Percentiles rank a stretch among this genome's conserved stretches.
Conservation (phyloP, 2,113 vertebrate genomes). For the Anser brachyrhynchus region DNA sequence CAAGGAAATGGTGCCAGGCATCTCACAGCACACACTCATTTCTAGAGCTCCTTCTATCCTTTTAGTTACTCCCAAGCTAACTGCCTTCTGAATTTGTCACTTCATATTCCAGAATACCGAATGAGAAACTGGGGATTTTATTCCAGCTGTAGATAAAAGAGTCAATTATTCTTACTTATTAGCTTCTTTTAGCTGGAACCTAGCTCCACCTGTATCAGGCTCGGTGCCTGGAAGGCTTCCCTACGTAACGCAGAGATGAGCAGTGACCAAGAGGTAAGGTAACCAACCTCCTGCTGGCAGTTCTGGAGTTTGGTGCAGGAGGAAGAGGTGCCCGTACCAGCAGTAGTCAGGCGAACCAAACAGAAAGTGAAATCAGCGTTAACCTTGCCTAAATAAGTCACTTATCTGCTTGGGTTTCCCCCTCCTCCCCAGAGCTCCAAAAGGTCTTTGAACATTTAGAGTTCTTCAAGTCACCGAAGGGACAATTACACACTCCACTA, state of each 20-base stretch:
- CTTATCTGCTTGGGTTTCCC: not conserved
- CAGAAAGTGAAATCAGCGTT: conserved; percentile 46
- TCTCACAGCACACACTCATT: not conserved
- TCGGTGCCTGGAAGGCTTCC: not conserved
- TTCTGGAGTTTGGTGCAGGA: not conserved
- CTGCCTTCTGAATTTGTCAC: not conserved
- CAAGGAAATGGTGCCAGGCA: not conserved
- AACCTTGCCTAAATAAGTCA: conserved; percentile 36
- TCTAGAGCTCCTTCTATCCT: not conserved
- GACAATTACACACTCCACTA: conserved; percentile 52
- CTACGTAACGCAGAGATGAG: not conserved
- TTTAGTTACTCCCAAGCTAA: not conserved
- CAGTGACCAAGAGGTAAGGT: not conserved
- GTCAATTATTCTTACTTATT: not conserved
- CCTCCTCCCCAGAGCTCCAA: not conserved
- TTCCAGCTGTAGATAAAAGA: not conserved
- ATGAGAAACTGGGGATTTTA: not conserved
- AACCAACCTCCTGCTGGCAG: not conserved
- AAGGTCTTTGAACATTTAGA: conserved; percentile 19
- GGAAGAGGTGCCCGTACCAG: not conserved
- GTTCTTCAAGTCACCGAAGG: conserved; percentile 23
- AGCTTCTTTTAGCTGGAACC: not conserved
- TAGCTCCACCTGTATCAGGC: not conserved
- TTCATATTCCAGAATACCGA: not conserved
- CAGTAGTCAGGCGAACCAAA: not conserved